Percentiles rank a stretch among this genome's conserved stretches.
Conservation (phyloP, 1,140 invertebrate genomes). For the Drosophila parvula region DNA sequence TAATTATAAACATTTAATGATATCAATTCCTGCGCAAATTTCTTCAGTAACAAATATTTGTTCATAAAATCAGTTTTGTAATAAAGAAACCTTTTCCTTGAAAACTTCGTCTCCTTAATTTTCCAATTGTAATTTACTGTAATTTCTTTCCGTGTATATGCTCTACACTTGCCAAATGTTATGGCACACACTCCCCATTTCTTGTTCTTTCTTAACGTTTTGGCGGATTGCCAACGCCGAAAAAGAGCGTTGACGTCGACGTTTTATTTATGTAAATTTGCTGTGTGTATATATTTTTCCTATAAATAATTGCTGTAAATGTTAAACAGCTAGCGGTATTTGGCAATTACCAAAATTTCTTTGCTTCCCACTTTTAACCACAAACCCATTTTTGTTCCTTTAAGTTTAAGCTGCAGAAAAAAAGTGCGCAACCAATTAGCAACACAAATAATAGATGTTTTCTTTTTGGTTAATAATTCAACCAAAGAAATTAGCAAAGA, state of each 20-base stretch:
- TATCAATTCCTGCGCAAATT: no score
- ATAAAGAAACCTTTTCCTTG: no score
- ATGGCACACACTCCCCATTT: conserved; percentile 43
- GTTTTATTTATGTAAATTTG: conserved; percentile 20
- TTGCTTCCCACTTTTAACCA: conserved; percentile 4
- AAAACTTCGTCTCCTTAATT: no score
- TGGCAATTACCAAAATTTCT: conserved; percentile 8
- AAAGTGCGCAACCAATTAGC: not conserved
- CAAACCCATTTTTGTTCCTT: conserved; percentile 8
- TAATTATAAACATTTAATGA: not conserved
- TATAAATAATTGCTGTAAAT: conserved; percentile 50
- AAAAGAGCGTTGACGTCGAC: conserved; percentile 27
- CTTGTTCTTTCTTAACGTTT: conserved; percentile 26
- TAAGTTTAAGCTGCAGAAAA: not conserved
- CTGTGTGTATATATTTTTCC: conserved; percentile 7
- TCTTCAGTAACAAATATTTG: no score
- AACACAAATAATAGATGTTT: not conserved
- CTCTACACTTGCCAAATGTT: conserved; percentile 50
- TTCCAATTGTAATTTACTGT: not conserved
- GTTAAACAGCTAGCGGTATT: conserved; percentile 14
- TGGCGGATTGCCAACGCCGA: conserved; percentile 29
- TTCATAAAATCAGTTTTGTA: no score
- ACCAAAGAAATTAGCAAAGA: conserved; percentile 1
- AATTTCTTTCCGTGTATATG: conserved; percentile 20
- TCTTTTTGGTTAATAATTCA: conserved; percentile 6